phyloP scores from a whole-genome alignment of 1,140 invertebrate genomes.

The Microplitis mediator region DNA sequence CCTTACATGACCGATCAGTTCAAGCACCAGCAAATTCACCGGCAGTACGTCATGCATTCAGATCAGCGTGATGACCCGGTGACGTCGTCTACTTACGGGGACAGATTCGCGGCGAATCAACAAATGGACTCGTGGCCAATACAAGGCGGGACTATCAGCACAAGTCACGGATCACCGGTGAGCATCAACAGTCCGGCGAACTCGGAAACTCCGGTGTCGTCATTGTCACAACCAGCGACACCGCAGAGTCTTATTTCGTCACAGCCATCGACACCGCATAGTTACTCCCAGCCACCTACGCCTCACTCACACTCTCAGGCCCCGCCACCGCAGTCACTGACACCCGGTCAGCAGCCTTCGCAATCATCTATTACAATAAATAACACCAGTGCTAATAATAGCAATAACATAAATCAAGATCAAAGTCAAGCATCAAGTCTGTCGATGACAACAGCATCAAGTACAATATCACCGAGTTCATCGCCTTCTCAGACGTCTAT shows the following conservation, averaged over 20 bases:
- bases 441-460: constrained; percentile 35
- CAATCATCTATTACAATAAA: constrained; percentile 30
- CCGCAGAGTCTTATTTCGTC: constrained; percentile 56
- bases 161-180: constrained; percentile 73
- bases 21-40: constrained; percentile 52
- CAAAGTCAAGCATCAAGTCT: constrained; percentile 4
- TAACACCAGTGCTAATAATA: constrained; percentile 50
- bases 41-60: constrained; percentile 50
- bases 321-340: constrained; percentile 31
- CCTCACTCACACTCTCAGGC: constrained; percentile 47
- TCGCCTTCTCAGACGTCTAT: constrained; percentile 43
- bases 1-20: constrained; percentile 50
- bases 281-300: constrained; percentile 57
- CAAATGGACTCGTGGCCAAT: constrained; percentile 69
- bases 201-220: constrained; percentile 52
- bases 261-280: constrained; percentile 55
- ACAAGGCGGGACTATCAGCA: constrained; percentile 76
- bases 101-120: constrained; percentile 59
- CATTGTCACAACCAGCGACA: constrained; percentile 54
- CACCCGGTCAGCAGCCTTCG: constrained; percentile 30
- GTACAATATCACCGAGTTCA: constrained; percentile 41
- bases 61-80: constrained; percentile 72
- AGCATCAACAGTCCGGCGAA: constrained; percentile 61
- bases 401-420: constrained; percentile 31
- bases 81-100: constrained; percentile 73